These are phyloP conservation scores for Cromileptes altivelis DNA, from an alignment of 2,113 vertebrate species.

Conservation along the genomic window DNA sequence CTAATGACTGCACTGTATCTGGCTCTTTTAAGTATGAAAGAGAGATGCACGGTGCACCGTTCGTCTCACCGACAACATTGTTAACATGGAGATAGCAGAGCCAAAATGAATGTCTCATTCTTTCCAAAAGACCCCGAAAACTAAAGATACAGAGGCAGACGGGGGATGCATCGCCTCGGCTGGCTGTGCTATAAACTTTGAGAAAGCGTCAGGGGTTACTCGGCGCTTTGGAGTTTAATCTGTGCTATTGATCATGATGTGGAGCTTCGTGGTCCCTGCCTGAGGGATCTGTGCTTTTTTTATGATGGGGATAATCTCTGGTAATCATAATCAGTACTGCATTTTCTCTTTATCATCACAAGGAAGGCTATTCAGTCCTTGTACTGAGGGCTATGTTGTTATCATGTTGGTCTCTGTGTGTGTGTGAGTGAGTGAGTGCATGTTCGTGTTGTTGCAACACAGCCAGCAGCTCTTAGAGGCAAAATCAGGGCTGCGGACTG, in stretches of 20 bases:
- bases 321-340: constrained; percentile 70
- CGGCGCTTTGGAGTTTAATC: constrained; percentile 72
- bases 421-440: constrained; percentile 3
- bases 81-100: constrained; percentile 49
- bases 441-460: constrained; percentile 5
- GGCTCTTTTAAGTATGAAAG: constrained; percentile 49
- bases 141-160: constrained; percentile 25
- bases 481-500: constrained; percentile 48
- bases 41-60: constrained; percentile 27
- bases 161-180: constrained; percentile 25
- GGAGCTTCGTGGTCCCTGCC: constrained; percentile 48
- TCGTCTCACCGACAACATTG: constrained; percentile 42
- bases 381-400: constrained; percentile 51
- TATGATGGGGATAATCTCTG: constrained; percentile 63
- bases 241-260: constrained; percentile 72
- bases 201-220: constrained; percentile 53
- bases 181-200: constrained; percentile 50
- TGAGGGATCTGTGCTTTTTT: constrained; percentile 53
- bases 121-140: constrained; percentile 35
- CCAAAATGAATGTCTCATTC: constrained; percentile 40
- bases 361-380: constrained; percentile 54
- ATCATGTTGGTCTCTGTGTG: constrained; percentile 51
- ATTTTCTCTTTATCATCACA: constrained; percentile 70
- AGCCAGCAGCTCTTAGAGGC: constrained; percentile 26
- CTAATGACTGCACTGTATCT: constrained; percentile 53